Percentiles rank a stretch among this genome's conserved stretches.
Evolutionary conservation across 2,113 vertebrate species (phyloP).

Genomic region (Oxyura jamaicensis): DNA sequence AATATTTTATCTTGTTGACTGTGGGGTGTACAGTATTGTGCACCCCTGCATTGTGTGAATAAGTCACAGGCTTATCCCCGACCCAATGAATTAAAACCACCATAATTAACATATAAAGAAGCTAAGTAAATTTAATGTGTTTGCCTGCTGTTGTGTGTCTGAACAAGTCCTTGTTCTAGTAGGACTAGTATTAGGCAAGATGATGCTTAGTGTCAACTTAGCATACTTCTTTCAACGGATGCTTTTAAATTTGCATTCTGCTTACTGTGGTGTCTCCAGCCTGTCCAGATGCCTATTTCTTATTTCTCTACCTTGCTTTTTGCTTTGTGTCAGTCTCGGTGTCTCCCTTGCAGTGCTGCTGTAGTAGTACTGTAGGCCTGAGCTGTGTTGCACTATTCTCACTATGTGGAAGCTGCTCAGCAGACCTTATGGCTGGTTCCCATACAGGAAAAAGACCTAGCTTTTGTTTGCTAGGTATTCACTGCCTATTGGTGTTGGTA

Average conservation of each 20-base stretch:
- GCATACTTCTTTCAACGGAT: not conserved
- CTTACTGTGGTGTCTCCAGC: not conserved
- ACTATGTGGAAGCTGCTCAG: not conserved
- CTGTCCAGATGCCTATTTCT: not conserved
- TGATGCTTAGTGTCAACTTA: not conserved
- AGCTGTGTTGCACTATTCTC: not conserved
- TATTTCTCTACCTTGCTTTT: not conserved
- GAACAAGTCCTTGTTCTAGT: not conserved
- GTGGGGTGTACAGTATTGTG: not conserved
- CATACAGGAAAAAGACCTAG: not conserved
- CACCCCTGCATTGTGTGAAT: not conserved
- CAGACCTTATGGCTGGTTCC: not conserved
- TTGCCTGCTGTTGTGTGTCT: not conserved
- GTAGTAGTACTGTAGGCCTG: not conserved
- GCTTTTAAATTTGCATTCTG: not conserved
- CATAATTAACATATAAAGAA: not conserved
- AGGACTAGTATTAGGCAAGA: not conserved
- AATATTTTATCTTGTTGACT: not conserved
- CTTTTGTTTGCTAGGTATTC: not conserved
- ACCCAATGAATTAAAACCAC: not conserved
- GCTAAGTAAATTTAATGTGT: no score
- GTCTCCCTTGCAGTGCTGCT: not conserved
- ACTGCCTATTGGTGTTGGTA: not conserved
- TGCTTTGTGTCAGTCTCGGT: not conserved
- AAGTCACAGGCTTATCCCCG: not conserved